phyloP scores from a whole-genome alignment of 2,797 vertebrate genomes.

The Cichlasoma orientale region DNA sequence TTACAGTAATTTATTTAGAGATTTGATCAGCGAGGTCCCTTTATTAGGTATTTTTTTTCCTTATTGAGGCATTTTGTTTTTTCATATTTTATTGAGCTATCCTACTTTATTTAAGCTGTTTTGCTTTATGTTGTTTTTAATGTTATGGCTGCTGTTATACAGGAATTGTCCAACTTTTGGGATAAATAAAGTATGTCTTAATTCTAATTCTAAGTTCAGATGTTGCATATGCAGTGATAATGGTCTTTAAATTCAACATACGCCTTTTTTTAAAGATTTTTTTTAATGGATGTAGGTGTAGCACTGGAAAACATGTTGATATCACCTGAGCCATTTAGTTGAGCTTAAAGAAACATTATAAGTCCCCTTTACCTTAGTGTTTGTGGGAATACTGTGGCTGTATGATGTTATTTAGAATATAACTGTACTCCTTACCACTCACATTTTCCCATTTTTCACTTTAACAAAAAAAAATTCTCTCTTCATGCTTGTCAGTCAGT shows the following conservation, averaged over 20 bases:
- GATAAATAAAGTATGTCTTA: neutral
- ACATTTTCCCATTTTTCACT: neutral
- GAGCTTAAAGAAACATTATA: too few relatives aligned
- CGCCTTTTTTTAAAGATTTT: too few relatives aligned
- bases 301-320: too few relatives aligned
- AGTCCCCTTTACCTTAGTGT: too few relatives aligned
- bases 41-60: neutral
- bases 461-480: neutral
- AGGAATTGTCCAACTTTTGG: neutral
- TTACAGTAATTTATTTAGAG: fast-evolving
- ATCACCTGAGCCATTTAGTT: too few relatives aligned
- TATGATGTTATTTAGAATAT: neutral
- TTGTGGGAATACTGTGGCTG: too few relatives aligned
- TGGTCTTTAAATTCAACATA: too few relatives aligned
- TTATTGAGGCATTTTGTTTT: neutral
- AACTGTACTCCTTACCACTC: neutral
- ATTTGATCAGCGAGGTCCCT: neutral
- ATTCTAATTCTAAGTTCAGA: neutral
- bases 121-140: neutral
- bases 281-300: too few relatives aligned
- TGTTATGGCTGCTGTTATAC: neutral
- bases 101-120: neutral
- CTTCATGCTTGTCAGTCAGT: neutral
- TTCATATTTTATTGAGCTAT: neutral
- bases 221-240: too few relatives aligned